Evolutionary conservation across 1,140 invertebrate species (phyloP).

Genomic region (Amphibalanus amphitrite): DNA sequence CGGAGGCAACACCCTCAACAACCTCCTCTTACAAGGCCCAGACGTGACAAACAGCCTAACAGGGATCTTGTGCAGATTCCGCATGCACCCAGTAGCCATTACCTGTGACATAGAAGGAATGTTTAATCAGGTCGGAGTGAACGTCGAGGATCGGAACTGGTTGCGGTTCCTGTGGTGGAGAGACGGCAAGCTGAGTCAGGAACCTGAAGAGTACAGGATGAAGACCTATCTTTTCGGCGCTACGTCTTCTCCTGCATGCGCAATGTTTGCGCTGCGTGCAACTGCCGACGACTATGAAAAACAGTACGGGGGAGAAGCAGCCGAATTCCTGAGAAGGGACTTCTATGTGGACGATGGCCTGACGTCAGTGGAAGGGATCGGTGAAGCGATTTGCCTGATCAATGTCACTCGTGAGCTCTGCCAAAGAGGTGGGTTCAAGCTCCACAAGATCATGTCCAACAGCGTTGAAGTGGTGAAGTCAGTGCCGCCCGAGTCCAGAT

Average conservation of each 20-base stretch:
- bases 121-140: constrained; percentile 7
- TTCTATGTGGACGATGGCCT: not conserved
- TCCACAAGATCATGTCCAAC: too few species aligned
- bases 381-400: not conserved
- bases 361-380: not conserved
- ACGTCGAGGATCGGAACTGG: not conserved
- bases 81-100: not conserved
- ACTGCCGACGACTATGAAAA: not conserved
- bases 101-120: constrained; percentile 4
- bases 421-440: not conserved
- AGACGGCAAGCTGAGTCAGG: not conserved
- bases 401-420: not conserved
- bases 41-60: constrained; percentile 1
- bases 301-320: not conserved
- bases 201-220: not conserved
- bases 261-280: not conserved
- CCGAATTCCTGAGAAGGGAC: not conserved
- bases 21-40: not conserved
- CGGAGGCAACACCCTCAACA: too few species aligned
- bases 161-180: constrained; percentile 6
- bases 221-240: not conserved
- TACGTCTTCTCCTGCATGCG: not conserved
- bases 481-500: too few species aligned
- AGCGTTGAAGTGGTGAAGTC: too few species aligned
- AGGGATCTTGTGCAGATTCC: constrained; percentile 1